Evolutionary conservation across 2,113 vertebrate species (phyloP).

Genomic region (Edolisoma coerulescens): DNA sequence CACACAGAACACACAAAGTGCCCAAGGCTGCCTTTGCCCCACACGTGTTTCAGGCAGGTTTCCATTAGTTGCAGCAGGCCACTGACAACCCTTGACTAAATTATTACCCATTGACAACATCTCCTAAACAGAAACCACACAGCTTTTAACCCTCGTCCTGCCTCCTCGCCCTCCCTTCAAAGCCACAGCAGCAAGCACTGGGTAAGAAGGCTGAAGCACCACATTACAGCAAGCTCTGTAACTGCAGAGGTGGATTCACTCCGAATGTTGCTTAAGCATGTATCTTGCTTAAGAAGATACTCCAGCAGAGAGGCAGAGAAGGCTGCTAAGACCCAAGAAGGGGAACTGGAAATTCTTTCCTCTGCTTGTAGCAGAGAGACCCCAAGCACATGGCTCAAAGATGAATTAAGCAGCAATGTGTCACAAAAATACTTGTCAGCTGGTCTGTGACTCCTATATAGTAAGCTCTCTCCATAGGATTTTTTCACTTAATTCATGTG

Average conservation of each 20-base stretch:
- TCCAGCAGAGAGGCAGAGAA: neutral
- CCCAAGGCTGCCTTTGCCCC: neutral
- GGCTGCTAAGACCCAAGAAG: neutral
- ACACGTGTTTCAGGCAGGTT: neutral
- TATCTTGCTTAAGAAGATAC: neutral
- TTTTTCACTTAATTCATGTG: neutral
- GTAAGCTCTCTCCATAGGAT: neutral
- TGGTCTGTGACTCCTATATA: neutral
- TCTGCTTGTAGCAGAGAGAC: neutral
- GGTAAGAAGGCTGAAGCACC: neutral
- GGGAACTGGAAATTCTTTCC: neutral
- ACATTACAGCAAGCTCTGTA: neutral
- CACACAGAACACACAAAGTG: accelerated
- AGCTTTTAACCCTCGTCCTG: neutral
- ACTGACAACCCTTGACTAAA: neutral
- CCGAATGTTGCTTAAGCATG: too few species aligned
- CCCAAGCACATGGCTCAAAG: neutral
- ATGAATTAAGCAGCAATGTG: neutral
- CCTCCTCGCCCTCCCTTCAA: neutral
- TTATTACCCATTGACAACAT: neutral
- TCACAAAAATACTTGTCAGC: neutral
- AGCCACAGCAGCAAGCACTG: neutral
- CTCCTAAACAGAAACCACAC: neutral
- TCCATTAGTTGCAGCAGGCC: neutral
- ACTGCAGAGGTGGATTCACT: neutral